Percentiles rank a stretch among this genome's conserved stretches.
phyloP scores from a whole-genome alignment of 2,797 vertebrate species.

The Botia almorhae region DNA sequence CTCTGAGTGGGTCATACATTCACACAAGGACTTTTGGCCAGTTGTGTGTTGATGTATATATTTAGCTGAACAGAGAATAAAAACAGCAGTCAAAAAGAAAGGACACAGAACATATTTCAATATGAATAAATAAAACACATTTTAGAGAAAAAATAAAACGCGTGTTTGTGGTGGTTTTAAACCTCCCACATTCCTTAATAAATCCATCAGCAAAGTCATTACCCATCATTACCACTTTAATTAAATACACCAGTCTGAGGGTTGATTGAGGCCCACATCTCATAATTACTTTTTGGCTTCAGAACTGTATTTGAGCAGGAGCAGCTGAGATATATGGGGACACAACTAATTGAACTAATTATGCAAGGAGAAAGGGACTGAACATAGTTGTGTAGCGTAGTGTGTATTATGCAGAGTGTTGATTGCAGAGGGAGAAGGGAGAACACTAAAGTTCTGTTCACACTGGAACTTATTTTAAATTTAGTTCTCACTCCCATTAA shows the following conservation, averaged over 20 bases:
- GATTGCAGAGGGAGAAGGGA: constrained; percentile 12
- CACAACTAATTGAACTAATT: constrained; percentile 53
- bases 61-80: neutral
- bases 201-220: constrained; percentile 59
- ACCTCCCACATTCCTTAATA: constrained; percentile 32
- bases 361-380: constrained; percentile 26
- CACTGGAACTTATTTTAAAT: neutral
- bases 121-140: neutral
- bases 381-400: neutral
- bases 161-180: constrained; percentile 28
- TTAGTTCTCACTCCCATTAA: no score
- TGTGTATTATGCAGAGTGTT: neutral
- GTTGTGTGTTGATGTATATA: neutral
- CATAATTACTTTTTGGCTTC: constrained; percentile 50
- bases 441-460: neutral
- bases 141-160: neutral
- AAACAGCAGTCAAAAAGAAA: neutral
- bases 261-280: constrained; percentile 56
- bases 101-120: neutral
- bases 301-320: constrained; percentile 32
- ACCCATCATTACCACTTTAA: constrained; percentile 60
- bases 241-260: constrained; percentile 60
- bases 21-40: neutral
- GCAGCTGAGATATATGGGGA: constrained; percentile 45
- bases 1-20: neutral